Evolutionary conservation across 2,888 invertebrate genomes (phyloP), one percentile per base, ranked within the genome.

Genomic region (Brachycybe producta): DNA sequence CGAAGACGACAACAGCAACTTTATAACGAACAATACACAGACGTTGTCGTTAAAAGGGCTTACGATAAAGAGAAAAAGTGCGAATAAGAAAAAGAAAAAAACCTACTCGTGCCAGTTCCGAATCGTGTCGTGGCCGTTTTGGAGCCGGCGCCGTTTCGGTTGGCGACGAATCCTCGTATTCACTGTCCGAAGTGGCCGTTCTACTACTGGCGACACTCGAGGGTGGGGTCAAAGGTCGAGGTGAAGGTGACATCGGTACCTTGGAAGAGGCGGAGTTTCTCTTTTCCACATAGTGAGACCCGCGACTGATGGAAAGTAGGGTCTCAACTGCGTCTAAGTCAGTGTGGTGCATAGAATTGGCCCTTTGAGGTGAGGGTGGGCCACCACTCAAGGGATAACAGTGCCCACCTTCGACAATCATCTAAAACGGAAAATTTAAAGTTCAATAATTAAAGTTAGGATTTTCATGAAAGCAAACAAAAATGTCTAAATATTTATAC

Each of bases 131-230:
- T 39, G 32, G 38, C 32, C 41, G 35, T 53, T 38, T 55, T 55
- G 56, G 53, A 17, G 75, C 76, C 58, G 76, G 75, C 66, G 84
- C 79, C 13, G 30, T 44, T 5, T 5, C n/a, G 8, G 11, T 17
- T n/a, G 5, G 21, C 5, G 15, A 5, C 11, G 53, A 52, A 58
- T 80, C 73, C 64, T 66, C 58, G 52, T 69, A 66, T 70, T 87
- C 87, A 0, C 84, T 83, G 66, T 88, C 87, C 0, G 86, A 86
- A 19, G 84, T 82, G 66, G 86, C 84, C 0, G 87, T 87, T 50
- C 83, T 75, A 58, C 73, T 67, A 49, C 71, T 60, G 48, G 56
- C 71, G 19, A 40, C 13, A 43, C 67, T 62, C 47, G 67, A 64
- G 46, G 66, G 58, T 26, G 39, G 51, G 4, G 54, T 41, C 11